Conservation (phyloP, 2,888 invertebrate species). For the Cosmia trapezina region DNA sequence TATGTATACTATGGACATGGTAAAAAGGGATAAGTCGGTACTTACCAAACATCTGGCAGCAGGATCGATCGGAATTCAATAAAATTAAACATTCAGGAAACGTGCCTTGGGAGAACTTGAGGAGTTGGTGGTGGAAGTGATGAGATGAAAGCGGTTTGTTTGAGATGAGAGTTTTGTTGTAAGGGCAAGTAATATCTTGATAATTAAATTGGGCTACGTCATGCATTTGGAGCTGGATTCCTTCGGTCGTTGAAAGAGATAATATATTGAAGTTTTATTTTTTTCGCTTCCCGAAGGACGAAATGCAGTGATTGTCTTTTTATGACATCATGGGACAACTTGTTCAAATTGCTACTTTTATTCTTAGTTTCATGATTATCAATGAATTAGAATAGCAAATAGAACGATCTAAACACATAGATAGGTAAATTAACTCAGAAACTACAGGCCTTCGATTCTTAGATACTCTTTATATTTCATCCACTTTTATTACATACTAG, state of each 20-base stretch:
- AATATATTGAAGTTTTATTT: background rate
- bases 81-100: conserved; percentile 86
- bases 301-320: too few species aligned
- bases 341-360: background rate
- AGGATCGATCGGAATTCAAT: conserved; percentile 84
- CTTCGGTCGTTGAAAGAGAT: background rate
- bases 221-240: background rate
- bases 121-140: conserved; percentile 61
- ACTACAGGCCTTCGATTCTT: too few species aligned
- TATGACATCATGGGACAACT: too few species aligned
- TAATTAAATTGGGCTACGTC: background rate
- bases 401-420: too few species aligned
- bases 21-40: conserved; percentile 65
- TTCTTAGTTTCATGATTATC: background rate
- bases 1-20: conserved; percentile 59
- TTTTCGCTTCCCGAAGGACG: background rate
- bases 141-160: conserved; percentile 28
- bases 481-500: too few species aligned
- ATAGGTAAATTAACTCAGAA: too few species aligned
- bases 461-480: too few species aligned
- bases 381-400: too few species aligned
- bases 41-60: conserved; percentile 72
- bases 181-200: background rate
- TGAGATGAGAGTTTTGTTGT: background rate
- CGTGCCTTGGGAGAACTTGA: conserved; percentile 76